Evolutionary conservation across 23 tunicate genomes (phyloP), one percentile per base, ranked within the genome.

Genomic region (Trididemnum clinides): DNA sequence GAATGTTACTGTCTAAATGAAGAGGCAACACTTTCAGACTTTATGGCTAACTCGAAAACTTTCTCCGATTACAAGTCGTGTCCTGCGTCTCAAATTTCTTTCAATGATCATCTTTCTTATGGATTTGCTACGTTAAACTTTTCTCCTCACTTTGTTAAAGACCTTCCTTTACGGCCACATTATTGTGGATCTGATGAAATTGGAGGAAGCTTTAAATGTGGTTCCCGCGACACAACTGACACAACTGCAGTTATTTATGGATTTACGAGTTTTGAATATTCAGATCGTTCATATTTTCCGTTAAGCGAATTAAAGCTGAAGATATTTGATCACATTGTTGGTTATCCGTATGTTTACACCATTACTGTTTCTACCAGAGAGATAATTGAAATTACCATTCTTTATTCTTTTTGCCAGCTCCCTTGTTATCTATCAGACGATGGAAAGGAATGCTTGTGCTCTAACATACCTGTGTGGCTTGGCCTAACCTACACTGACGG

Each of bases 151-250:
- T 31, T 5, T n/a, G 75, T 29, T 3, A n/a, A 31, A 28, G 75
- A 66, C n/a, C 75, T 66, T 31, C 37, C 36, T 29, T 3, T 66
- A 10, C 75, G 37, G 5, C 66, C 39, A 0, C 25, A 62, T 35
- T 57, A 72, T 35, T 85, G 88, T 59, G 88, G 82, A 3, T 29
- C 73, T 1, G 36, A 33, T 25, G 73, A 73, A 7, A 33, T 26
- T 27, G 82, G 82, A 0, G 88, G 88, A 28, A 29, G 73, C 0
- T 85, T 39, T 82, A 85, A 73, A 58, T 85, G 88, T 57, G 88
- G 88, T 12, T 18, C 38, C 30, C 10, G 37, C 75, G 37, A 29
- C 19, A 37, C 10, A 29, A 66, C 3, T 20, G 12, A 32, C 6
- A 29, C 37, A 10, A 25, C 3, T 59, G 66, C 66, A 3, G 7